Evolutionary conservation across 2,888 invertebrate genomes (phyloP).

Genomic region (Tinea pellionella): DNA sequence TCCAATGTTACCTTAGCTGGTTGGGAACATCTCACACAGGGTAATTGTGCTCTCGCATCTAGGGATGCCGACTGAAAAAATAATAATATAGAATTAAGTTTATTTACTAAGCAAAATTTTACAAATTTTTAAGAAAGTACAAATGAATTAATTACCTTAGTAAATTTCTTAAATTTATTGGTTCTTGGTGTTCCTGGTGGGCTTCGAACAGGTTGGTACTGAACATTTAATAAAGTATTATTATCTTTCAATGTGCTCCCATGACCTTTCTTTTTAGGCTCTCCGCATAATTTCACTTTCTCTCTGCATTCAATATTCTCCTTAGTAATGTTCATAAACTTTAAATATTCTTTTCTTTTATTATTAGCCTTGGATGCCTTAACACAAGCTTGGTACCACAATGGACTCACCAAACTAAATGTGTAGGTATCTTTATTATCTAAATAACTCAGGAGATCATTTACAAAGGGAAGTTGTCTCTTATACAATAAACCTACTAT

Average conservation of each 20-base stretch:
- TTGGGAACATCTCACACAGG: slow-evolving; percentile 49
- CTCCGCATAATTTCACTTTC: not conserved
- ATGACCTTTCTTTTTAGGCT: slow-evolving; percentile 19
- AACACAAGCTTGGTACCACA: slow-evolving; percentile 46
- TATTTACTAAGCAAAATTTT: not conserved
- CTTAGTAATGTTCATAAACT: slow-evolving; percentile 36
- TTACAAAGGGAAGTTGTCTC: slow-evolving; percentile 20
- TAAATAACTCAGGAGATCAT: slow-evolving; percentile 45
- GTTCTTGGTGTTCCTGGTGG: slow-evolving; percentile 51
- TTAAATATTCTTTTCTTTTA: slow-evolving; percentile 34
- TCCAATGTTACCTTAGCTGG: slow-evolving; percentile 59
- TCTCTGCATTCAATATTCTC: slow-evolving; percentile 41
- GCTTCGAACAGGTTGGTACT: slow-evolving; percentile 26
- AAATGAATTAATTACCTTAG: slow-evolving; percentile 37
- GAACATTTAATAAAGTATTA: slow-evolving; percentile 31
- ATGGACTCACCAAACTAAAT: slow-evolving; percentile 45
- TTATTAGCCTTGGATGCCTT: slow-evolving; percentile 33
- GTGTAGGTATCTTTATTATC: slow-evolving; percentile 49
- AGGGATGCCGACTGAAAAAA: slow-evolving; percentile 47
- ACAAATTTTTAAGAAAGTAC: not conserved
- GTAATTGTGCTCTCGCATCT: slow-evolving; percentile 42
- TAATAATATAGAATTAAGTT: not conserved
- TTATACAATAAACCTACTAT: slow-evolving; percentile 45
- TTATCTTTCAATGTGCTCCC: slow-evolving; percentile 39
- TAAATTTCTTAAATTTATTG: slow-evolving; percentile 47